Evolutionary conservation across 2,888 invertebrate genomes (phyloP).

Genomic region (Ommatoiulus sabulosus): DNA sequence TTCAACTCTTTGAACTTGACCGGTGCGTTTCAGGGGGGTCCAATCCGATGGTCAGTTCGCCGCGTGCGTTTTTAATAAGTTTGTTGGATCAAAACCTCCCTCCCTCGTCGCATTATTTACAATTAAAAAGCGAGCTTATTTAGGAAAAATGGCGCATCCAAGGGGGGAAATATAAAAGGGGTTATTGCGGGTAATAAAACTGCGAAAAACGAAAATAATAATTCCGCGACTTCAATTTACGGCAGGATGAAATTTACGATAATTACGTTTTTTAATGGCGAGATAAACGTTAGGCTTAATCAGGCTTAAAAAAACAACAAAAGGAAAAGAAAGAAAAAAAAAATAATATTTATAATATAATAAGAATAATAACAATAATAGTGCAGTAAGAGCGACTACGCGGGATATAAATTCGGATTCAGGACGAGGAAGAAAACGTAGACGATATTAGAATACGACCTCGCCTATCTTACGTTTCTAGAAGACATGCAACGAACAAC

Average conservation of each 20-base stretch:
- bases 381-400: too few species aligned
- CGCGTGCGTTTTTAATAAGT: too few species aligned
- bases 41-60: too few species aligned
- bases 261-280: conserved; percentile 40
- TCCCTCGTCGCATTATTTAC: neutral
- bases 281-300: conserved; percentile 43
- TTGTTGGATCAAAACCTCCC: too few species aligned
- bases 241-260: conserved; percentile 39
- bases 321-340: neutral
- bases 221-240: conserved; percentile 17
- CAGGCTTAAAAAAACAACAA: neutral
- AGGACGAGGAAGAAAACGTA: too few species aligned
- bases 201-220: conserved; percentile 20
- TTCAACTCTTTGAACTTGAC: neutral
- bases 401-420: too few species aligned
- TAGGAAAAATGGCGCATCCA: conserved; percentile 21
- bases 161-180: neutral
- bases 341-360: too few species aligned
- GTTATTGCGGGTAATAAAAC: conserved; percentile 39
- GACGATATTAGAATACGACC: too few species aligned
- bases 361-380: too few species aligned
- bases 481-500: too few species aligned
- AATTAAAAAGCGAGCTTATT: neutral
- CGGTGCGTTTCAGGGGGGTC: neutral
- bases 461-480: too few species aligned